Base-by-base conservation (phyloP, 2,888 invertebrate species). In the Apodemia mormo region DNA sequence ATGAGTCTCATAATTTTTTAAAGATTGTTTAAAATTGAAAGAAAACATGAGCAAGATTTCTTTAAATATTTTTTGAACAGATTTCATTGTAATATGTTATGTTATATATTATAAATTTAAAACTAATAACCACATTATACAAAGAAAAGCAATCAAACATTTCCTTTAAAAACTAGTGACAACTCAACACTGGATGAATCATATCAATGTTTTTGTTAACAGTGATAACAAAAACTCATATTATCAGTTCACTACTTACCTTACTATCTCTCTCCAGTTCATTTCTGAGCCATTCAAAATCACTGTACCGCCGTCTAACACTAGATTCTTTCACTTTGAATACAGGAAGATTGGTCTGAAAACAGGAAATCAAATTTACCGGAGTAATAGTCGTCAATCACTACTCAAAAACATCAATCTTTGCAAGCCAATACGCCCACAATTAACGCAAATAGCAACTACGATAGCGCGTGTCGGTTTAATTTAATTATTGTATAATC, bases 251-350 rank as follows among this genome's bases (percentile, higher is more conserved):
- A 64, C 49, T 70, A 77, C 86, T 90, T 89, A 98, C 98, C 95
- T 99, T 99, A 93, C 99, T 99, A 88, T 99, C 99, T 88, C 99
- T 95, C 94, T 99, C 99, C 83, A 99, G 93, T 94, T 99, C 99
- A 87, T 97, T 98, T 92, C 99, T 96, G 76, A 99, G 94, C 99
- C 99, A 99, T 94, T 99, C 99, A 92, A 99, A 99, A 92, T 99
- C 99, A 92, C 99, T 99, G 94, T 99, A 99, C 86, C 99, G 95
- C 84, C 99, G 95, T 82, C 99, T 95, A 5, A 99, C 99, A 88
- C 97, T 98, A 45, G 99, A 99, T 90, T 99, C 99, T 94, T 99
- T 99, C 72, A 99, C 97, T 96, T 99, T 99, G 94, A 99, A 99
- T 78, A 99, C 99, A 71, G 99, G 99, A 85, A 99, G 95, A 94